phyloP scores from a whole-genome alignment of 2,797 vertebrate genomes.

The Cheirogaleus major region DNA sequence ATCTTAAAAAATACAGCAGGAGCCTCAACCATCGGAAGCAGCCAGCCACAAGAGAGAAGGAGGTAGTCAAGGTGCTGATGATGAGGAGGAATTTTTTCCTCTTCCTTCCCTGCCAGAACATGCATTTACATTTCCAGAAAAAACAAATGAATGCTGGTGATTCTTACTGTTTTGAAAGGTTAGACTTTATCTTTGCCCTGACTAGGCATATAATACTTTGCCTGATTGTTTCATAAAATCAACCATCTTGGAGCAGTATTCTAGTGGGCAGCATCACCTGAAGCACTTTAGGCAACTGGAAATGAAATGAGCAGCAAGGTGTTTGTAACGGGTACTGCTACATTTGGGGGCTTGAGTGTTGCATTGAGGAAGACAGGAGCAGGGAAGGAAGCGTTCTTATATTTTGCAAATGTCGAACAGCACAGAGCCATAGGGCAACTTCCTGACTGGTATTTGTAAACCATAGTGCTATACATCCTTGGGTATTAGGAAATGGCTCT shows the following conservation, averaged over 20 bases:
- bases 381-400: slow-evolving; percentile 41
- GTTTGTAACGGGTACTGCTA: slow-evolving; percentile 49
- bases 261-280: slow-evolving; percentile 69
- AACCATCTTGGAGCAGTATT: slow-evolving; percentile 46
- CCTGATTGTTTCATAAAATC: slow-evolving; percentile 38
- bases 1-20: slow-evolving; percentile 3
- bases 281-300: slow-evolving; percentile 78
- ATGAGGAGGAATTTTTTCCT: slow-evolving; percentile 45
- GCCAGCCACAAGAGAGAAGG: slow-evolving; percentile 65
- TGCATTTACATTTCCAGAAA: slow-evolving; percentile 51
- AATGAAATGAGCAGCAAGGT: slow-evolving; percentile 67
- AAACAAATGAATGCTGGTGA: slow-evolving; percentile 70
- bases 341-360: slow-evolving; percentile 37
- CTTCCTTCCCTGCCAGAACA: slow-evolving; percentile 72
- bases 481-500: slow-evolving; percentile 69
- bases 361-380: slow-evolving; percentile 9
- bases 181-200: slow-evolving; percentile 75
- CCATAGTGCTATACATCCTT: neutral
- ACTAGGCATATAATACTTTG: neutral
- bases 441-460: slow-evolving; percentile 1
- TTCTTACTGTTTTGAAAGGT: slow-evolving; percentile 63
- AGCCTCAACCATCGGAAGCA: slow-evolving; percentile 66
- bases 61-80: slow-evolving; percentile 37
- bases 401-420: slow-evolving; percentile 32
- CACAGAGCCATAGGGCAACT: slow-evolving; percentile 38